phyloP scores from a whole-genome alignment of 2,113 vertebrate species.

The Cyprinodon variegatus region DNA sequence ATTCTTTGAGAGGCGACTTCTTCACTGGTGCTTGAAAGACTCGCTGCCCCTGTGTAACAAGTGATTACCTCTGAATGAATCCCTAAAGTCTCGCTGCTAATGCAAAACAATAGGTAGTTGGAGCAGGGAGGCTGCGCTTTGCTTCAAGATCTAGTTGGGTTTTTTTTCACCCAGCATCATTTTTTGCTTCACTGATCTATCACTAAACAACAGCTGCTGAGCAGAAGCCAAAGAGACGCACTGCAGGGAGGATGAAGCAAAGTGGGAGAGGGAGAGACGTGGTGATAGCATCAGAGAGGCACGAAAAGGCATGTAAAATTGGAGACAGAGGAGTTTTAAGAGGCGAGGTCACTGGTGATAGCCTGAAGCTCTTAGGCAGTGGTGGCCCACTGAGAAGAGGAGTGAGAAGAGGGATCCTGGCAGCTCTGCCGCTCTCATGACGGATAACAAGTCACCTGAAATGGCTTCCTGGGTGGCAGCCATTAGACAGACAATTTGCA shows the following conservation, averaged over 20 bases:
- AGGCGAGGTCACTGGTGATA: slow-evolving; percentile 77
- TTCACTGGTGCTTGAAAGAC: slow-evolving; percentile 84
- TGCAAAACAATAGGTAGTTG: slow-evolving; percentile 83
- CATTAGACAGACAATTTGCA: slow-evolving; percentile 70
- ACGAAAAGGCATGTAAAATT: slow-evolving; percentile 58
- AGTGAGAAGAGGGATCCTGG: slow-evolving; percentile 72
- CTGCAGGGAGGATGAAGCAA: slow-evolving; percentile 69
- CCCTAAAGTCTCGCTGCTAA: slow-evolving; percentile 80
- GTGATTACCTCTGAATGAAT: slow-evolving; percentile 88
- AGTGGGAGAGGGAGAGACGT: slow-evolving; percentile 54
- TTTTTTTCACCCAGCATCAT: slow-evolving; percentile 84
- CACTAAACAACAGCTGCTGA: slow-evolving; percentile 90
- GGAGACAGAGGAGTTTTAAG: slow-evolving; percentile 71
- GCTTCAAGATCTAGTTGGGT: slow-evolving; percentile 84
- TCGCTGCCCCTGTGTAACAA: slow-evolving; percentile 81
- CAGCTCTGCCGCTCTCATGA: slow-evolving; percentile 75
- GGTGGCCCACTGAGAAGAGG: slow-evolving; percentile 69
- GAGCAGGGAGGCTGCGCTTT: slow-evolving; percentile 69
- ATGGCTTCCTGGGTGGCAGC: slow-evolving; percentile 69
- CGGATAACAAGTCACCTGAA: slow-evolving; percentile 78
- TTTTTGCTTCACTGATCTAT: slow-evolving; percentile 95
- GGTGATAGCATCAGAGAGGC: slow-evolving; percentile 46
- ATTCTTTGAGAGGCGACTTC: slow-evolving; percentile 86
- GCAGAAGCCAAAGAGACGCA: slow-evolving; percentile 70
- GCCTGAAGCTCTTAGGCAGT: slow-evolving; percentile 77